These are phyloP conservation scores for Spea hammondii DNA, from an alignment of 2,797 vertebrate species.

Conservation along the genomic window DNA sequence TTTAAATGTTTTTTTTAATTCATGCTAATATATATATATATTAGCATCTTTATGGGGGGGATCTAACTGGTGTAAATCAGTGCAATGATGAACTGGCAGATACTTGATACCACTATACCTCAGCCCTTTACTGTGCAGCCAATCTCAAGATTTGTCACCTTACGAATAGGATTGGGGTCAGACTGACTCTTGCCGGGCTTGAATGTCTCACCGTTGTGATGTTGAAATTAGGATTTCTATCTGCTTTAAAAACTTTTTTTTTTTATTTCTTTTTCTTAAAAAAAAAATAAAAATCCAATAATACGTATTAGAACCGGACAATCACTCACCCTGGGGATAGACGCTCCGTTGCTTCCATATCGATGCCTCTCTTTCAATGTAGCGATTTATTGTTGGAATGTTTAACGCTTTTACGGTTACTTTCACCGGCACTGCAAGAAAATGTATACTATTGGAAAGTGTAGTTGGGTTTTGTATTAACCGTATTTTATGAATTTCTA, in stretches of 20 bases:
- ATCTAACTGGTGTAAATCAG: background rate
- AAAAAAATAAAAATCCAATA: too few relatives aligned
- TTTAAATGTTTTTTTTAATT: background rate
- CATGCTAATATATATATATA: too few relatives aligned
- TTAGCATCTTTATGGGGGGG: too few relatives aligned
- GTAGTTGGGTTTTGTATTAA: too few relatives aligned
- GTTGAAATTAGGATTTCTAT: background rate
- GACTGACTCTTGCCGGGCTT: background rate
- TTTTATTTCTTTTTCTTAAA: background rate
- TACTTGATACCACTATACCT: conserved; percentile 51
- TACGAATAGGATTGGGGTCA: too few relatives aligned
- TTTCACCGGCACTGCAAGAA: too few relatives aligned
- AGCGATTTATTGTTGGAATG: too few relatives aligned
- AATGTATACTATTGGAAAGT: too few relatives aligned
- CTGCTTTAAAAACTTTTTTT: background rate
- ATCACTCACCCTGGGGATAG: background rate
- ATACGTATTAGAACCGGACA: background rate
- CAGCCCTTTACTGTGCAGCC: conserved; percentile 32
- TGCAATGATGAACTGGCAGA: conserved; percentile 41
- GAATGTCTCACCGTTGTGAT: background rate
- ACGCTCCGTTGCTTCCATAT: too few relatives aligned
- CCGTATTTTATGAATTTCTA: too few relatives aligned
- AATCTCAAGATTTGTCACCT: background rate
- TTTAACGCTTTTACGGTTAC: too few relatives aligned
- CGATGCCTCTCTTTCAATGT: too few relatives aligned